Evolutionary conservation across 2,797 vertebrate genomes (phyloP), one percentile per base, ranked within the genome.

Genomic region (Podargus strigoides): DNA sequence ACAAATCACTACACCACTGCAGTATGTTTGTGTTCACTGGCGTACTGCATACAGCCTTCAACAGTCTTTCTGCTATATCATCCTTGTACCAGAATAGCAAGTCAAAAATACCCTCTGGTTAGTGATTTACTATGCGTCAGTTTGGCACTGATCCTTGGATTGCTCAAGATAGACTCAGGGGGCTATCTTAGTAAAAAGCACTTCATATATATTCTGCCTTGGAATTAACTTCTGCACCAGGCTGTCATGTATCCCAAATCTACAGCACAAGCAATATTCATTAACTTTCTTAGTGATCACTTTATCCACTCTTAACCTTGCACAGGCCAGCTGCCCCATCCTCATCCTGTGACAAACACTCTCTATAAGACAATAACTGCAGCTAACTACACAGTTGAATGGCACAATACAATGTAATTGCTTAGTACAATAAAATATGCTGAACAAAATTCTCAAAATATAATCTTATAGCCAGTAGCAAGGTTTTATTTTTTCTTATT

Each of bases 61-160:
- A 1, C 1, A 70, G 30, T 5, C 26, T 46, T 62, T 19, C 39
- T 0, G 1, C 37, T 55, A 52, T 6, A 68, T 0, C 0, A 55
- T 5, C 34, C 55, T 9, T 46, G 42, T 18, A 34, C 42, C 44
- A 42, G 15, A 92, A 68, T 5, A 42, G n/a, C 26, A 56, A 47
- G 47, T 60, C 21, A 70, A 37, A 89, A 72, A 47, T 21, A 49
- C 5, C 30, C 44, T 17, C n/a, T 44, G 22, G 5, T 41, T 81
- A 66, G 26, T 77, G 46, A 22, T 16, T 56, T 44, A 36, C 17
- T 28, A 12, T 60, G 28, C 20, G 10, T 28, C 47, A 9, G 4
- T 44, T 74, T 21, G 20, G 42, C 59, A 56, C 9, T 36, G 27
- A 42, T 39, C 53, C 49, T 58, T 41, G 7, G 53, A 62, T 28